Evolutionary conservation across 2,113 vertebrate species (phyloP).

Genomic region (Clarias gariepinus): DNA sequence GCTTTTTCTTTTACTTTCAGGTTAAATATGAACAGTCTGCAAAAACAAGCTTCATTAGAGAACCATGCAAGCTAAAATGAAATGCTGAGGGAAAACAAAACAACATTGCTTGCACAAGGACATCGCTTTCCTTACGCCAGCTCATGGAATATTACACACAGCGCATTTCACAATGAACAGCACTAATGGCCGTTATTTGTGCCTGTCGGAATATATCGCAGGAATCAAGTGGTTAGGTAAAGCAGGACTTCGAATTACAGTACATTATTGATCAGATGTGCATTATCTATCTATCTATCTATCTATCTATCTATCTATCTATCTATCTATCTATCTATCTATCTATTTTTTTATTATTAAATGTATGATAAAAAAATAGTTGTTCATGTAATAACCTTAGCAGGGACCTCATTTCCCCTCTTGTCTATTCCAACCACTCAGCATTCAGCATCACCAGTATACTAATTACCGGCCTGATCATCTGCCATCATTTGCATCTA

Average conservation of each 20-base stretch:
- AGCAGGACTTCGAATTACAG: background rate
- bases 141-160: background rate
- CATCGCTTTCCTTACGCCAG: background rate
- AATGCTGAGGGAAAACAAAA: conserved; percentile 12
- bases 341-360: no score
- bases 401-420: no score
- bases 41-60: conserved; percentile 44
- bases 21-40: conserved; percentile 46
- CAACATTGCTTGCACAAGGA: background rate
- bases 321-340: no score
- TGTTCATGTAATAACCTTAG: no score
- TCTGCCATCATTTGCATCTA: no score
- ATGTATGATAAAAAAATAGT: no score
- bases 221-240: background rate
- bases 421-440: no score
- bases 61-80: conserved; percentile 16
- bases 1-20: conserved; percentile 30
- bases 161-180: background rate
- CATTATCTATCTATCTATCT: background rate
- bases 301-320: no score
- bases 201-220: background rate
- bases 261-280: conserved; percentile 15
- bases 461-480: no score
- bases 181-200: background rate
- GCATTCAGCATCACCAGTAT: no score